A percentile compares a stretch with the other conserved stretches of the same genome.
phyloP scores from a whole-genome alignment of 2,113 vertebrate species.

The Casuarius casuarius region DNA sequence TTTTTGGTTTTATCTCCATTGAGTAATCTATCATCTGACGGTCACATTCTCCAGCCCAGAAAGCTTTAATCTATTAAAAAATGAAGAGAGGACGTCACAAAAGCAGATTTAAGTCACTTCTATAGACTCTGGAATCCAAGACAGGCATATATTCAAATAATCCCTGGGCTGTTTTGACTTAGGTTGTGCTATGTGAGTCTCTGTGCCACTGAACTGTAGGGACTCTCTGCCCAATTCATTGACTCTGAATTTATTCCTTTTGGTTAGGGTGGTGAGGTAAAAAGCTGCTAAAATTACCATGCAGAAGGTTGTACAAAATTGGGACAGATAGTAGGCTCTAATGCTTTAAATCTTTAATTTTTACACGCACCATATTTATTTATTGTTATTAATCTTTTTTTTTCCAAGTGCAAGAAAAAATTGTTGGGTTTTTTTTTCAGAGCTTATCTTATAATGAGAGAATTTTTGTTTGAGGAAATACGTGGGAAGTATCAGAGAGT shows the following conservation, averaged over 20 bases:
- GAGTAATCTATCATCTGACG: background rate
- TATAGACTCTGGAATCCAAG: background rate
- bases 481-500: background rate
- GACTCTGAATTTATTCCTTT: background rate
- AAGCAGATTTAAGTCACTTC: background rate
- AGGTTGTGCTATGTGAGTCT: background rate
- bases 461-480: background rate
- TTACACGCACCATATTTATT: background rate
- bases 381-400: background rate
- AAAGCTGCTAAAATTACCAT: background rate
- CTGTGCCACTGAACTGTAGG: too few relatives aligned
- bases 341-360: background rate
- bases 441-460: background rate
- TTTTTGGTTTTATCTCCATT: background rate
- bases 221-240: background rate
- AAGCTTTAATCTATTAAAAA: background rate
- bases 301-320: fast-evolving
- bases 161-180: background rate
- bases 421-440: background rate
- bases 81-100: background rate
- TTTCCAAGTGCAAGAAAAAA: background rate
- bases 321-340: background rate
- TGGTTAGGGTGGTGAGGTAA: background rate
- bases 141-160: background rate
- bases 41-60: background rate